Evolutionary conservation across 2,113 vertebrate species (phyloP).

Genomic region (Oreotragus oreotragus): DNA sequence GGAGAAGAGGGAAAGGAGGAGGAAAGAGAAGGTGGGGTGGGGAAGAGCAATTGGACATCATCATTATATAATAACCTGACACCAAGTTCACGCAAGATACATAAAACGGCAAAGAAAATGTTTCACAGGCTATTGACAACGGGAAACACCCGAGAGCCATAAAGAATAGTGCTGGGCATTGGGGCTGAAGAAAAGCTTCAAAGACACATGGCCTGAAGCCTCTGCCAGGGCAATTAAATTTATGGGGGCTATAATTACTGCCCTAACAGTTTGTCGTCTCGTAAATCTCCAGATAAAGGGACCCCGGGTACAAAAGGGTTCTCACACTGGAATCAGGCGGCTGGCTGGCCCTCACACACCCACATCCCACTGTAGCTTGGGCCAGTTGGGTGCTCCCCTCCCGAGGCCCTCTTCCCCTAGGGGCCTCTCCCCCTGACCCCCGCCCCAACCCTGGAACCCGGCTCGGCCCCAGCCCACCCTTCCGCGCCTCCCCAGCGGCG

Average conservation of each 20-base stretch:
- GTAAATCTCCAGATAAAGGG: slow-evolving; percentile 94
- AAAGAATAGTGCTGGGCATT: slow-evolving; percentile 90
- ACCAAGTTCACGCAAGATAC: slow-evolving; percentile 86
- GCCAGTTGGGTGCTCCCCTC: slow-evolving; percentile 49
- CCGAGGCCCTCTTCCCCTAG: neutral
- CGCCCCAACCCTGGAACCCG: neutral
- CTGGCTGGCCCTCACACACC: neutral
- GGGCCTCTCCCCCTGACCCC: neutral
- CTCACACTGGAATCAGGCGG: slow-evolving; percentile 73
- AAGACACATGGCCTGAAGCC: slow-evolving; percentile 92
- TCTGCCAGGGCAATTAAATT: slow-evolving; percentile 96
- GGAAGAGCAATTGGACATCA: slow-evolving; percentile 88
- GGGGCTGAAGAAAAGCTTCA: slow-evolving; percentile 92
- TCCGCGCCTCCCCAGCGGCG: slow-evolving; percentile 65
- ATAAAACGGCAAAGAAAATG: slow-evolving; percentile 85
- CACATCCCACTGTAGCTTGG: neutral
- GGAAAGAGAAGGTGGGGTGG: slow-evolving; percentile 68
- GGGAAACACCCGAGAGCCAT: slow-evolving; percentile 85
- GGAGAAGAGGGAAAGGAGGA: slow-evolving; percentile 42
- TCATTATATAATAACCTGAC: slow-evolving; percentile 87
- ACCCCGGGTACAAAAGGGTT: slow-evolving; percentile 82
- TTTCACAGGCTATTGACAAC: slow-evolving; percentile 83
- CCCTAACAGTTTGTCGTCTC: slow-evolving; percentile 93
- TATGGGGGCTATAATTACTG: slow-evolving; percentile 98
- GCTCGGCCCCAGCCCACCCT: slow-evolving; percentile 48